These are phyloP conservation scores for Tringa solitaria DNA, from an alignment of 2,113 vertebrate species.

Conservation along the genomic window DNA sequence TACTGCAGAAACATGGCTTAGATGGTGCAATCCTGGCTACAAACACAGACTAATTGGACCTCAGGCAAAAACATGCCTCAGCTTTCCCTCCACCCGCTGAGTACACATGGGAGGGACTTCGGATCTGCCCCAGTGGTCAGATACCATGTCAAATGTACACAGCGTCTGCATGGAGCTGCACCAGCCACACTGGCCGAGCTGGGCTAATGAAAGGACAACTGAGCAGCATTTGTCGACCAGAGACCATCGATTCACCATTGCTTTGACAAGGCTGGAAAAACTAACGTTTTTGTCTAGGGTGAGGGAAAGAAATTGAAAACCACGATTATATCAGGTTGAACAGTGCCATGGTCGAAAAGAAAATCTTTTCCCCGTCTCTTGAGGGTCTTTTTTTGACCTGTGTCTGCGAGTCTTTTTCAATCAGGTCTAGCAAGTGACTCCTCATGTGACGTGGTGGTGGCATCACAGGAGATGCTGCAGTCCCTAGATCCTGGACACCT, in stretches of 20 bases:
- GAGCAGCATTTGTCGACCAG: neutral
- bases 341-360: neutral
- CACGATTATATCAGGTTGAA: neutral
- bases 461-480: neutral
- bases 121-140: fast-evolving
- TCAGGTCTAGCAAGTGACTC: neutral
- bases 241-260: neutral
- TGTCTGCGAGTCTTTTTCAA: neutral
- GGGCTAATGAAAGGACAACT: neutral
- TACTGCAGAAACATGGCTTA: neutral
- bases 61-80: neutral
- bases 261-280: neutral
- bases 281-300: neutral
- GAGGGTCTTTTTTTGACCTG: neutral
- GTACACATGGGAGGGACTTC: neutral
- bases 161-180: neutral
- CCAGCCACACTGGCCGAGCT: neutral
- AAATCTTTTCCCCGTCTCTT: neutral
- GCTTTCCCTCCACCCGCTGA: neutral
- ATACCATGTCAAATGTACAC: neutral
- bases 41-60: neutral
- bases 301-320: neutral
- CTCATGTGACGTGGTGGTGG: fast-evolving
- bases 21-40: neutral
- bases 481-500: neutral